These are phyloP conservation scores for Spermophilus dauricus DNA, from an alignment of 2,113 vertebrate species.

Conservation along the genomic window DNA sequence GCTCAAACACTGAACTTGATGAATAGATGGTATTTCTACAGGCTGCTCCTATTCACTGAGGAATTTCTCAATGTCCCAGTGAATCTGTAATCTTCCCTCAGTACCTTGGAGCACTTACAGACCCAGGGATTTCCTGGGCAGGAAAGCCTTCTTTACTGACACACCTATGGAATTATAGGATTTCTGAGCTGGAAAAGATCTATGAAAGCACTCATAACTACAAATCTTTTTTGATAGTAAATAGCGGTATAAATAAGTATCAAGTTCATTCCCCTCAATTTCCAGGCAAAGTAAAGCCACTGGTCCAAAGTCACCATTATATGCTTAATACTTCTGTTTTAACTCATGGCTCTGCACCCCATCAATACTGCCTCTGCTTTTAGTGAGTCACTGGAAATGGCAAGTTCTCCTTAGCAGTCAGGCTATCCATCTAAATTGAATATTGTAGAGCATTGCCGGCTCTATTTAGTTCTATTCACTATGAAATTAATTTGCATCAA, in stretches of 20 bases:
- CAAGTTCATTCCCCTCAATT: background rate
- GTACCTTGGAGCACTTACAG: background rate
- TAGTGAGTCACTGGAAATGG: background rate
- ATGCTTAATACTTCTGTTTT: background rate
- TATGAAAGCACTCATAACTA: background rate
- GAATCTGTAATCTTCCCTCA: conserved; percentile 47
- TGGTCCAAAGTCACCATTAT: background rate
- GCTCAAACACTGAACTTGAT: conserved; percentile 67
- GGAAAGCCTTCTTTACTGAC: conserved; percentile 6
- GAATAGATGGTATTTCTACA: conserved; percentile 52
- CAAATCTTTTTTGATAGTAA: conserved; percentile 28
- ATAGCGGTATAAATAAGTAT: background rate
- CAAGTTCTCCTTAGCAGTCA: background rate
- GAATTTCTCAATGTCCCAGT: conserved; percentile 57
- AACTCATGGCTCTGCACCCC: background rate
- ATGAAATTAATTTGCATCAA: conserved; percentile 15
- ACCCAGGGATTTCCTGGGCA: conserved; percentile 41
- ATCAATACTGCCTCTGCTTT: background rate
- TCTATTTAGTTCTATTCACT: background rate
- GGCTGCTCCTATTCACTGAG: conserved; percentile 37
- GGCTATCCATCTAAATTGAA: background rate
- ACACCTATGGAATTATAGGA: background rate
- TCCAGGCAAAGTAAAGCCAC: conserved; percentile 22
- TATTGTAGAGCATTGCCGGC: background rate
- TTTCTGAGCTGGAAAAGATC: conserved; percentile 35